Evolutionary conservation across 1,140 invertebrate species (phyloP), one percentile per base, ranked within the genome.

Genomic region (Luehdorfia chinensis): DNA sequence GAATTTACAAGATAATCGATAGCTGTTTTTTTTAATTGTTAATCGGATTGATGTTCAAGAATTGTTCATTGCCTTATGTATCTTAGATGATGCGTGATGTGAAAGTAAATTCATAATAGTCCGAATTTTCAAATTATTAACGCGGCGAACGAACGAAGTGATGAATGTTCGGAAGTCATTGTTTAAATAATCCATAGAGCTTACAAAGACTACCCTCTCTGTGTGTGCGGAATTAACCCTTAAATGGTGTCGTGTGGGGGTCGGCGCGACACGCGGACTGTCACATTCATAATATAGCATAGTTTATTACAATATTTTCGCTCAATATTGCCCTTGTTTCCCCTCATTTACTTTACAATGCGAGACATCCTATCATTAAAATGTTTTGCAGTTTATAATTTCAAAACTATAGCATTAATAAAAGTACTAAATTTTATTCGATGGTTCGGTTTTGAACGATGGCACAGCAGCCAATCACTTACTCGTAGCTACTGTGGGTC

Each of bases 231-330:
- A 41, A 51, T 74, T 71, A 75, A 77, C 74, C 74, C 74, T 74
- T 71, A 72, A 71, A 71, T 53, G 46, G 59, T 53, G 61, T 50
- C 16, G 55, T 55, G 47, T 53, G 59, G 66, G 70, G 61, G 57
- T 50, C 47, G 53, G 12, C 43, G 59, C 59, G 73, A 73, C 75
- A 83, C 75, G 78, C 75, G 68, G 63, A 72, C 77, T 77, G 78
- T 79, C 78, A 83, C 62, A 70, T 74, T 70, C 74, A 79, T 69
- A 81, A 81, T 78, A 81, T 66, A 64, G 61, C 68, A 81, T 75
- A 77, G 55, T 77, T 79, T 77, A 75, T 77, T 77, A 77, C 77
- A 75, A 81, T 81, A 83, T 77, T 79, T 79, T 71, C 61, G 59
- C 55, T 60, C 61, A 55, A 74, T 73, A 78, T 75, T 73, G 65